Percentiles rank a stretch among this genome's conserved stretches.
Evolutionary conservation across 2,113 vertebrate species (phyloP).

Genomic region (Ptyas mucosa): DNA sequence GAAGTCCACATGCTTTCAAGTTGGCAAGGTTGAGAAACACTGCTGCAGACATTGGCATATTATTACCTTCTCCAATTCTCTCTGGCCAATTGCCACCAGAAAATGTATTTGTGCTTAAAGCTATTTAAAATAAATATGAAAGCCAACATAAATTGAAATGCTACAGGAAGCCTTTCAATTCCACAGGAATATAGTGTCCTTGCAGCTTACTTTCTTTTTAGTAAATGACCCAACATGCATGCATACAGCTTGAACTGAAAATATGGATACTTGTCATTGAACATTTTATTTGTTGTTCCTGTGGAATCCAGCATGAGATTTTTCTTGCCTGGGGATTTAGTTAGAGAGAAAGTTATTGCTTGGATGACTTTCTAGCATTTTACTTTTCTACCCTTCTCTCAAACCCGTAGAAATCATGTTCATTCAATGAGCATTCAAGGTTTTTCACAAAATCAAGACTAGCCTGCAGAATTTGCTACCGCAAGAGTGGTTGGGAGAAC

Average conservation of each 20-base stretch:
- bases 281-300: background rate
- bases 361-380: background rate
- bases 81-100: background rate
- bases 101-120: background rate
- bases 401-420: background rate
- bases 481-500: background rate
- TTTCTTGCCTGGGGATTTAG: background rate
- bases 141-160: background rate
- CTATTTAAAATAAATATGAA: background rate
- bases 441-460: background rate
- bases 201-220: background rate
- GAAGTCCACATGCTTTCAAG: background rate
- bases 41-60: background rate
- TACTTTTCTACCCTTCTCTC: background rate
- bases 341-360: background rate
- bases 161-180: background rate
- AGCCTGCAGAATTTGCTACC: background rate
- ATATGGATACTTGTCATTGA: background rate
- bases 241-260: background rate
- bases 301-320: background rate
- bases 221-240: background rate
- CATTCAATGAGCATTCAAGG: background rate
- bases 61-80: background rate
- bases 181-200: background rate
- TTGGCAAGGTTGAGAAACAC: background rate